Base-by-base conservation (phyloP, 2,888 invertebrate genomes). In the Beris chalybata region DNA sequence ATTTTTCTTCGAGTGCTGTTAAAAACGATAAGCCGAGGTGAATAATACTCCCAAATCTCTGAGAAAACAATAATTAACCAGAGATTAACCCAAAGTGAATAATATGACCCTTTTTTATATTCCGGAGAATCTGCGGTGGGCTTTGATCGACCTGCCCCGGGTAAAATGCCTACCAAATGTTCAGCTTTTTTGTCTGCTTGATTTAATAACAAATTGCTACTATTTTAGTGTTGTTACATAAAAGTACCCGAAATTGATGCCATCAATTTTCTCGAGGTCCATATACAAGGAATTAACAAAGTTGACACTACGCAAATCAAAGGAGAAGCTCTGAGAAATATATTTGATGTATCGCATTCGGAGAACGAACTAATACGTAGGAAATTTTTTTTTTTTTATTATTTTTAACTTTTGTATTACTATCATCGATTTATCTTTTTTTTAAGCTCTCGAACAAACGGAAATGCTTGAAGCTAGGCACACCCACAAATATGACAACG, bases 291-390 rank as follows among this genome's bases (percentile, higher is more conserved):
- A 7, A 79, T 86, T 15, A 77, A 77, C 4, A 78, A 82, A 0
- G 74, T 59, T 4, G 72, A 75, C 5, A 74, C 74, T 55, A 71
- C 72, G n/a, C 43, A 45, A 0, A 73, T 73, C 43, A 78, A 79
- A 65, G 82, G 82, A 68, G 71, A 72, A 1, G 66, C 79, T 12
- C 70, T 72, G 2, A 80, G 78, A 73, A 70, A 78, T n/a, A 73
- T 68, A 0, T 78, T 85, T 31, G 67, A 67, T 5, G 82, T 83
- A 1, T 85, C 84, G 2, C 75, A 79, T 1, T 86, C 74, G 48
- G 76, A 82, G 69, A 74, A 77, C 64, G n/a, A n/a, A n/a, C n/a
- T n/a, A n/a, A 77, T 75, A 3, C 74, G 86, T 86, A 74, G 80
- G 82, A 22, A 22, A 2, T 45, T 1, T 22, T 22, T 22, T 12